phyloP scores from a whole-genome alignment of 1,140 invertebrate genomes.

The Heterodera schachtii region DNA sequence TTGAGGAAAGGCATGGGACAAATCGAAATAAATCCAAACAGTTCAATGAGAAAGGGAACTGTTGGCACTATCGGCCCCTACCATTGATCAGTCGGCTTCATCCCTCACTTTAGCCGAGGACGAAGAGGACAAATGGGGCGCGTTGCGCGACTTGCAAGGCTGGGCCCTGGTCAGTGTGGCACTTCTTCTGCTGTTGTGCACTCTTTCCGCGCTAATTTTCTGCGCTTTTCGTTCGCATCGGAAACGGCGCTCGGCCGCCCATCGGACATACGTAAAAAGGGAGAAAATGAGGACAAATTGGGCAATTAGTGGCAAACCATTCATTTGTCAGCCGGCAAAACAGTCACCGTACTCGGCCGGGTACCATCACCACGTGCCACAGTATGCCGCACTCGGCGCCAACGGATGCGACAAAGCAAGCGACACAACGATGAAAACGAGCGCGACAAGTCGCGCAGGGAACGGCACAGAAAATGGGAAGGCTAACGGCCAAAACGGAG shows the following conservation, averaged over 20 bases:
- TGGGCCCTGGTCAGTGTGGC: conserved; percentile 34
- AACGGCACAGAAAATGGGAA: conserved; percentile 21
- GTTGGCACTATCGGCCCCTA: neutral
- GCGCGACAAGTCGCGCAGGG: conserved; percentile 25
- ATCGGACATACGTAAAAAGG: conserved; percentile 42
- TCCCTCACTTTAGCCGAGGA: conserved; percentile 2
- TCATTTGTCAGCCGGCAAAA: conserved; percentile 17
- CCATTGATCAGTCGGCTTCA: neutral
- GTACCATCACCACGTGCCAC: conserved; percentile 32
- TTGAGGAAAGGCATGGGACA: no score
- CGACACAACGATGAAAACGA: conserved; percentile 45
- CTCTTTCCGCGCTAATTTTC: conserved; percentile 23
- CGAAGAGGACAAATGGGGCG: conserved; percentile 54
- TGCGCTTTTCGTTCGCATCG: conserved; percentile 30
- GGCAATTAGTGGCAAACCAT: no score
- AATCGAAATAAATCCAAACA: neutral
- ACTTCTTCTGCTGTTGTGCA: conserved; percentile 23
- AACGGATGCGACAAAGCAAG: conserved; percentile 46
- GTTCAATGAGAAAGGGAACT: no score
- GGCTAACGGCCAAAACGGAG: conserved; percentile 26
- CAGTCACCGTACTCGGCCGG: conserved; percentile 8
- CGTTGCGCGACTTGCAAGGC: conserved; percentile 44
- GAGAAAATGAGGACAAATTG: neutral
- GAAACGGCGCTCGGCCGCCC: neutral
- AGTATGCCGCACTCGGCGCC: conserved; percentile 32